phyloP scores from a whole-genome alignment of 2,888 invertebrate species.

The Lucinisca nassula region DNA sequence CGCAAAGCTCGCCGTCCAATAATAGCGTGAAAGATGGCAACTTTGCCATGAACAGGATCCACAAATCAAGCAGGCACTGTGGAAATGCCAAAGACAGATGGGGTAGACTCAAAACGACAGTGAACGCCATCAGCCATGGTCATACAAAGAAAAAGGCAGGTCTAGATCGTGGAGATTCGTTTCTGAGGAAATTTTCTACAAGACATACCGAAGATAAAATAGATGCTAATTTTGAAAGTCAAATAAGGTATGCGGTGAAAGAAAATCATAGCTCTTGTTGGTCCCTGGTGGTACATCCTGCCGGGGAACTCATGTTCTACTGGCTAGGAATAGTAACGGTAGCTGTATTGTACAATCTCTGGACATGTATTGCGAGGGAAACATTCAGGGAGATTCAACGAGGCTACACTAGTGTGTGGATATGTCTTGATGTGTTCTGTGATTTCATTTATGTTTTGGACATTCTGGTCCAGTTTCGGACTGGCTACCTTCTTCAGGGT shows the following conservation, averaged over 20 bases:
- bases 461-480: conserved; percentile 96
- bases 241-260: not conserved
- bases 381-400: conserved; percentile 96
- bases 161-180: conserved; percentile 89
- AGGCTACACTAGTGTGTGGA: conserved; percentile 82
- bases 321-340: conserved; percentile 97
- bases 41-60: not conserved
- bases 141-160: conserved; percentile 78
- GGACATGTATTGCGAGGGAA: conserved; percentile 98
- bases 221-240: conserved; percentile 57
- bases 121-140: conserved; percentile 74
- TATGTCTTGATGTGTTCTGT: conserved; percentile 92
- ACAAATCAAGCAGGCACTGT: not conserved
- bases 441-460: conserved; percentile 96
- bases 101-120: conserved; percentile 61
- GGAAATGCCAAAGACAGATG: conserved; percentile 52
- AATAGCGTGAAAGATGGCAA: not conserved
- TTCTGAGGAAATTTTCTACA: conserved; percentile 97
- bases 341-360: conserved; percentile 97
- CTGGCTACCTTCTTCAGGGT: conserved; percentile 96
- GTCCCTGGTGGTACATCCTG: conserved; percentile 94
- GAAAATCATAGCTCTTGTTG: conserved; percentile 15
- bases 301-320: conserved; percentile 98
- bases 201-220: conserved; percentile 90
- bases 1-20: not conserved